These are phyloP conservation scores for Diadophis punctatus DNA, from an alignment of 2,113 vertebrate genomes.

Conservation along the genomic window DNA sequence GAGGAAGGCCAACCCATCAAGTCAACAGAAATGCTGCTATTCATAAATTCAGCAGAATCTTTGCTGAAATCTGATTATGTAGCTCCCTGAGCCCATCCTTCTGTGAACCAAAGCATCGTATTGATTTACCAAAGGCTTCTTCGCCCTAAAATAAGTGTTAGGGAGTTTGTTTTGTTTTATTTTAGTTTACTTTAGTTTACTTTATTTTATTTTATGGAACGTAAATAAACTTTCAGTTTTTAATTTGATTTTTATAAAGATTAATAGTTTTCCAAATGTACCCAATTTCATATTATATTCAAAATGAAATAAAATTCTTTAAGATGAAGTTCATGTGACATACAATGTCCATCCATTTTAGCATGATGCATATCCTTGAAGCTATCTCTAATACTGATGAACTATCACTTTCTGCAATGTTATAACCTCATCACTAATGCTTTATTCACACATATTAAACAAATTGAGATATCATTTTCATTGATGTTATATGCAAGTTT, in stretches of 20 bases:
- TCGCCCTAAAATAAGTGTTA: neutral
- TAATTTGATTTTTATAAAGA: slow-evolving; percentile 12
- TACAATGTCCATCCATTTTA: slow-evolving; percentile 21
- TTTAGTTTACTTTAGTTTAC: no score
- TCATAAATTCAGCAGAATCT: neutral
- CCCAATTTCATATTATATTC: slow-evolving; percentile 10
- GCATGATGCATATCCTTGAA: slow-evolving; percentile 19
- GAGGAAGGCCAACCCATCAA: neutral
- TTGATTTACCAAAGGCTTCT: neutral
- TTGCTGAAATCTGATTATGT: neutral
- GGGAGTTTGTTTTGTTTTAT: neutral
- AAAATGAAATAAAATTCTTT: slow-evolving; percentile 11
- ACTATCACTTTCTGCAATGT: slow-evolving; percentile 4
- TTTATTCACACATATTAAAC: neutral
- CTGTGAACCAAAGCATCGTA: neutral
- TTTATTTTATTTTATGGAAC: neutral
- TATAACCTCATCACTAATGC: neutral
- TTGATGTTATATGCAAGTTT: neutral
- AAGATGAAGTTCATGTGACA: slow-evolving; percentile 13
- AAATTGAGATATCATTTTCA: neutral
- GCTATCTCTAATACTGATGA: slow-evolving; percentile 7
- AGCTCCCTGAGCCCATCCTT: neutral
- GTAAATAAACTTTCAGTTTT: neutral
- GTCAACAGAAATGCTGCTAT: neutral
- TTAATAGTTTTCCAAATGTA: slow-evolving; percentile 13